Evolutionary conservation across 2,797 vertebrate species (phyloP).

Genomic region (Scarus forsteni): DNA sequence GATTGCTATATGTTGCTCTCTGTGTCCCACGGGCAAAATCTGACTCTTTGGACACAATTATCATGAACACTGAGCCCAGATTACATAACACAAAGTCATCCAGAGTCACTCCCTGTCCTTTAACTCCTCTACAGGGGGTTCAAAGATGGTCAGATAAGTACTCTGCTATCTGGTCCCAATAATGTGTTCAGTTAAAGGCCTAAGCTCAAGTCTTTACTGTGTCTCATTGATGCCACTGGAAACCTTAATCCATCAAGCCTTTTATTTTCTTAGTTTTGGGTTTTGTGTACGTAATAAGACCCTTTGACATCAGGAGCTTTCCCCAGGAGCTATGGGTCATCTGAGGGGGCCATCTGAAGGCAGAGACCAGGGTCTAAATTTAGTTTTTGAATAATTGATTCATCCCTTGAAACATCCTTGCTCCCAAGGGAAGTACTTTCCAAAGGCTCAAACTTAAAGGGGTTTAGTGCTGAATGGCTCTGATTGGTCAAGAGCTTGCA

Average conservation of each 20-base stretch:
- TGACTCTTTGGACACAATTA: constrained; percentile 14
- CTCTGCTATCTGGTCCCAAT: neutral
- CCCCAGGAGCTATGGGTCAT: too few species aligned
- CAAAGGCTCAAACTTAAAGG: too few species aligned
- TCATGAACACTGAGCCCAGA: constrained; percentile 3
- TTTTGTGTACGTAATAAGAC: neutral
- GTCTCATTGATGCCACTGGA: neutral
- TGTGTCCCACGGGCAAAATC: constrained; percentile 17
- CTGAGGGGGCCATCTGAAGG: too few species aligned
- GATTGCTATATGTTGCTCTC: constrained; percentile 27
- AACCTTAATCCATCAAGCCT: neutral
- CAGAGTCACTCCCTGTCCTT: neutral
- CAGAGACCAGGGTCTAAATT: too few species aligned
- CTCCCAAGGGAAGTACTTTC: too few species aligned
- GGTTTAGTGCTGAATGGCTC: too few species aligned
- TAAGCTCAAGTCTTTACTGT: neutral
- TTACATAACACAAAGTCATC: constrained; percentile 12
- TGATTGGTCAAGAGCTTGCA: too few species aligned
- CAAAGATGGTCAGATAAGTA: constrained; percentile 11
- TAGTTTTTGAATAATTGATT: too few species aligned
- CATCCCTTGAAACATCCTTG: too few species aligned
- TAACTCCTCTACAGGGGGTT: constrained; percentile 1
- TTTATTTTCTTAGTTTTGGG: neutral
- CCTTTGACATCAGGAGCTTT: too few species aligned
- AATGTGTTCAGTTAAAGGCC: neutral